Conservation (phyloP, 2,797 vertebrate genomes). For the Tragopan temminckii region DNA sequence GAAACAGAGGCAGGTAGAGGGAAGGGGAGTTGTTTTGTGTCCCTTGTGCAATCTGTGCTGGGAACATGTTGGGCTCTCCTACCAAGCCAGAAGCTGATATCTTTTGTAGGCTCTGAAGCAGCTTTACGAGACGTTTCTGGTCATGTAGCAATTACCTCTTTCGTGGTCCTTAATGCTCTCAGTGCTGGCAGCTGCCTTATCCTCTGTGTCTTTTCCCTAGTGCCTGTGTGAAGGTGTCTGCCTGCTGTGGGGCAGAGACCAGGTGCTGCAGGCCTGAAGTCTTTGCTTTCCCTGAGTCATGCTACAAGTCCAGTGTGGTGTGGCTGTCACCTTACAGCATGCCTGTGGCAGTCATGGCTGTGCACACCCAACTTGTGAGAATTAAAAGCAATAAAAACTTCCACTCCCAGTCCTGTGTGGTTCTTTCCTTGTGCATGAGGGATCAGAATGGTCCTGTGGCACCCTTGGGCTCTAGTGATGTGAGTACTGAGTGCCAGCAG, state of each 20-base stretch:
- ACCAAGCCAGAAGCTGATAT: neutral
- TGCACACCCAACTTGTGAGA: neutral
- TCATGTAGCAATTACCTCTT: neutral
- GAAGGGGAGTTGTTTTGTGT: neutral
- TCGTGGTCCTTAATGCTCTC: neutral
- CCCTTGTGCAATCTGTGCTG: neutral
- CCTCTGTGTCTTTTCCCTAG: neutral
- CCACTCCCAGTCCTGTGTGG: neutral
- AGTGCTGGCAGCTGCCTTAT: neutral
- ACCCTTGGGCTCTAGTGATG: neutral
- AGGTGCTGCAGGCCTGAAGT: neutral
- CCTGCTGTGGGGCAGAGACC: neutral
- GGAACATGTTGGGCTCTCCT: neutral
- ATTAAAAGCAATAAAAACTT: conserved; percentile 70
- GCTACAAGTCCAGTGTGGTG: neutral
- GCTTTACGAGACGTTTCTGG: neutral
- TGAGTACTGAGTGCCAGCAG: neutral
- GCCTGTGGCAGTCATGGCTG: neutral
- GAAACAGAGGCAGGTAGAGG: neutral
- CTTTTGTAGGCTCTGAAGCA: neutral
- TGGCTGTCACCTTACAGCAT: neutral
- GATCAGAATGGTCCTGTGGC: neutral
- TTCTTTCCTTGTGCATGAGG: neutral
- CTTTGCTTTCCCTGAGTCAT: neutral
- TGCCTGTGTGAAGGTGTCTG: neutral